These are phyloP conservation scores for Halocaridina rubra DNA, from an alignment of 2,888 invertebrate species.

Conservation along the genomic window DNA sequence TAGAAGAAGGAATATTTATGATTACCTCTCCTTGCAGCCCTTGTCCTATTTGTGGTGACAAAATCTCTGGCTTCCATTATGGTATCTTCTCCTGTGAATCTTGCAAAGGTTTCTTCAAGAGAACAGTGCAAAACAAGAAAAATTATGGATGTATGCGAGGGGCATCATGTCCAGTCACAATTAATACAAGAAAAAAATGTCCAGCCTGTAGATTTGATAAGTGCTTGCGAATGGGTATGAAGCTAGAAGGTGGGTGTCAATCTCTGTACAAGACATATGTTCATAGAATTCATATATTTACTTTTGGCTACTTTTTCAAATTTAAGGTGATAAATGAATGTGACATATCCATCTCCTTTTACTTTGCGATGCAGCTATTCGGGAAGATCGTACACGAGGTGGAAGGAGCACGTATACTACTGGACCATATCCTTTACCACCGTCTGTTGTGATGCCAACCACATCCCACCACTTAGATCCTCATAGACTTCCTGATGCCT, in stretches of 20 bases:
- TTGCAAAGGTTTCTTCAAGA: constrained; percentile 97
- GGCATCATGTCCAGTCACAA: constrained; percentile 90
- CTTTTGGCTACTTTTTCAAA: no score
- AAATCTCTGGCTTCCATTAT: constrained; percentile 96
- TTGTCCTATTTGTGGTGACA: constrained; percentile 94
- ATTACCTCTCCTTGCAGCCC: no score
- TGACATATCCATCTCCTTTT: no score
- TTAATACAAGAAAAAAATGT: constrained; percentile 94
- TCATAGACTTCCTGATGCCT: constrained; percentile 35
- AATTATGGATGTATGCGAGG: constrained; percentile 93
- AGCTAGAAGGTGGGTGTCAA: constrained; percentile 87
- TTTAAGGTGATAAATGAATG: no score
- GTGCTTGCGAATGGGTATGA: constrained; percentile 96
- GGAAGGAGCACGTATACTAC: constrained; percentile 87
- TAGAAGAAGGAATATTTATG: no score
- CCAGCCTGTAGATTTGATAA: constrained; percentile 97
- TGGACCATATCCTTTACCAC: constrained; percentile 80
- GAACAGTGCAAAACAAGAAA: constrained; percentile 98
- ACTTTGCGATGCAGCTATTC: constrained; percentile 88
- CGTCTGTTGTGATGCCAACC: constrained; percentile 64
- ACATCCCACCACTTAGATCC: constrained; percentile 37
- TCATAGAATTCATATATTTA: no score
- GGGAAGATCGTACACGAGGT: constrained; percentile 94
- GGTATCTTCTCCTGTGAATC: constrained; percentile 98
- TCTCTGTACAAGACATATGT: no score